phyloP scores from a whole-genome alignment of 2,797 vertebrate species.

The Aotus griseimembra region DNA sequence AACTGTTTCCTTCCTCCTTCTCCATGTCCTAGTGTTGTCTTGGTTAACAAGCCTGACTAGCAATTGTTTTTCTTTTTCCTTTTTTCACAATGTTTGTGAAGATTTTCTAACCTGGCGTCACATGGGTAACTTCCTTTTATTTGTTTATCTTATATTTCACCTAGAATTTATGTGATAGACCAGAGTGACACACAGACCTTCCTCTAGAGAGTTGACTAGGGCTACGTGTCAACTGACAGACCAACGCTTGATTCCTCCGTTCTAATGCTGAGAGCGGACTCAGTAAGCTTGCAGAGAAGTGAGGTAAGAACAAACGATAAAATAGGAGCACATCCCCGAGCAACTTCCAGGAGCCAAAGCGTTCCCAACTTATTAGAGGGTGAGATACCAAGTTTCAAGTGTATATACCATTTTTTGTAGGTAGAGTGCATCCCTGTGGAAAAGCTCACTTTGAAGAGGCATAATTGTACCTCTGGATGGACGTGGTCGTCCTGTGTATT shows the following conservation, averaged over 20 bases:
- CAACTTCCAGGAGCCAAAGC: neutral
- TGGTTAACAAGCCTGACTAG: neutral
- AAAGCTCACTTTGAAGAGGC: neutral
- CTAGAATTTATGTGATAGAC: neutral
- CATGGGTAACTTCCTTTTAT: neutral
- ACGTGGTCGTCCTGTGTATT: neutral
- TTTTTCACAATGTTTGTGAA: neutral
- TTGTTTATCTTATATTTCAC: neutral
- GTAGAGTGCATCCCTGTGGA: neutral
- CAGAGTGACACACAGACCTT: neutral
- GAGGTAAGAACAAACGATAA: neutral
- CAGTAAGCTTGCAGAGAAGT: neutral
- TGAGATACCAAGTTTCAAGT: neutral
- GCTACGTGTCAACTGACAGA: neutral
- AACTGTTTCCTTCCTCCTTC: neutral
- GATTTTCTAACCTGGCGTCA: neutral
- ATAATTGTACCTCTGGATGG: neutral
- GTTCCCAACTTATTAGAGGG: neutral
- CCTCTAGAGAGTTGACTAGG: neutral
- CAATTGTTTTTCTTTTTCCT: neutral
- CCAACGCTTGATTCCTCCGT: neutral
- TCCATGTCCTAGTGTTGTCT: neutral
- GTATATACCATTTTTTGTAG: neutral
- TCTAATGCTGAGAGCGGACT: neutral
- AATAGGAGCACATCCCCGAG: neutral